phyloP scores from a whole-genome alignment of 2,797 vertebrate genomes.

The Sylvia borin region DNA sequence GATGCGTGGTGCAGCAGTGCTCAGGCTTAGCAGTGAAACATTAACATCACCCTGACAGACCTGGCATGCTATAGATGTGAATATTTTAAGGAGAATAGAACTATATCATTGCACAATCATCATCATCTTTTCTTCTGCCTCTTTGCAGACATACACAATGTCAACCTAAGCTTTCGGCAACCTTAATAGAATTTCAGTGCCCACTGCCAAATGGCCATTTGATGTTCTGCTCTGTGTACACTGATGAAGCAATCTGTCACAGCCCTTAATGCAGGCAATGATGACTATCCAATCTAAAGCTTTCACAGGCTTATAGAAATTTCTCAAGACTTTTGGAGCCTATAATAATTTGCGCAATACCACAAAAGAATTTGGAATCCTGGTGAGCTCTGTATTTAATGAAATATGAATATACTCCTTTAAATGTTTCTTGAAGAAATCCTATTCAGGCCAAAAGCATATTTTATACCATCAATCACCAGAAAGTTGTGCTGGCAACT shows the following conservation, averaged over 20 bases:
- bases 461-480: constrained; percentile 28
- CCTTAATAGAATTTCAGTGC: constrained; percentile 73
- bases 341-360: constrained; percentile 34
- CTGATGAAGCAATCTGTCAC: constrained; percentile 72
- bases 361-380: constrained; percentile 52
- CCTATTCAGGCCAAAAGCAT: neutral
- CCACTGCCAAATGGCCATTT: constrained; percentile 75
- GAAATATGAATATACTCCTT: constrained; percentile 46
- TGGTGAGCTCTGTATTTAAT: constrained; percentile 4
- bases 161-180: constrained; percentile 65
- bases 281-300: constrained; percentile 58
- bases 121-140: constrained; percentile 41
- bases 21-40: neutral
- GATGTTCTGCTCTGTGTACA: constrained; percentile 72
- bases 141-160: constrained; percentile 45
- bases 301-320: constrained; percentile 62
- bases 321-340: constrained; percentile 69
- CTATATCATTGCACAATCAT: constrained; percentile 30
- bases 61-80: neutral
- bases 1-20: neutral
- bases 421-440: constrained; percentile 47
- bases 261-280: constrained; percentile 65
- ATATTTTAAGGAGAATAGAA: constrained; percentile 48
- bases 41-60: neutral
- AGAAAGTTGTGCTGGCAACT: constrained; percentile 29